A percentile compares a stretch with the other conserved stretches of the same genome.
These are phyloP conservation scores for Pteronotus mesoamericanus DNA, from an alignment of 2,797 vertebrate genomes.

Conservation along the genomic window DNA sequence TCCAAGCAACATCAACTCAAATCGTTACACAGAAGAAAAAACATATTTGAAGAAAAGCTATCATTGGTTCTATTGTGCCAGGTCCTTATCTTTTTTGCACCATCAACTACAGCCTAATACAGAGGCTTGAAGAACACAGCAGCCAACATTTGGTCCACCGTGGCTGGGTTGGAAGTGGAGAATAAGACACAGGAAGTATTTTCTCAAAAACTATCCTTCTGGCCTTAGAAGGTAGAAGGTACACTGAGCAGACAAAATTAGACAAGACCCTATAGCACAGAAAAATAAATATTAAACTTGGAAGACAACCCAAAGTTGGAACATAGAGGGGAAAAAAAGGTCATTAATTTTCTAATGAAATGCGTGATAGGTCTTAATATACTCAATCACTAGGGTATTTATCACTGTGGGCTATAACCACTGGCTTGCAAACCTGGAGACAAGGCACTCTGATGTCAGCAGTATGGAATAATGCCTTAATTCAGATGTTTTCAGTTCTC, in stretches of 20 bases:
- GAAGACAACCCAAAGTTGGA: background rate
- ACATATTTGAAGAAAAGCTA: background rate
- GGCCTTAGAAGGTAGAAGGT: background rate
- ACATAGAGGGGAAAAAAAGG: background rate
- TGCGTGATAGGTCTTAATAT: background rate
- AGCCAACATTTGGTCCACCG: background rate
- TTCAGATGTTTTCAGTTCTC: background rate
- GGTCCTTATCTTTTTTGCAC: background rate
- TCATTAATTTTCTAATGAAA: background rate
- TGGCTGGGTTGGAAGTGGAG: background rate
- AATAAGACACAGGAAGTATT: background rate
- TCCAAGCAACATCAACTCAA: background rate
- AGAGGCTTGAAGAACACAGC: accelerated
- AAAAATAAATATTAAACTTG: background rate
- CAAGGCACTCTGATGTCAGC: background rate
- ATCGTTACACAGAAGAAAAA: background rate
- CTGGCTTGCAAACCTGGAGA: background rate
- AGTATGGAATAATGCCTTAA: background rate
- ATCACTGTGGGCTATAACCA: background rate
- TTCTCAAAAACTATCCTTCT: background rate
- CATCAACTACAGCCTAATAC: background rate
- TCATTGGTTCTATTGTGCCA: background rate
- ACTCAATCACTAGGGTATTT: background rate
- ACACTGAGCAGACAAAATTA: background rate
- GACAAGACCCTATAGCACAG: background rate